A percentile compares a stretch with the other conserved stretches of the same genome.
phyloP scores from a whole-genome alignment of 2,797 vertebrate genomes.

The Pempheris klunzingeri region DNA sequence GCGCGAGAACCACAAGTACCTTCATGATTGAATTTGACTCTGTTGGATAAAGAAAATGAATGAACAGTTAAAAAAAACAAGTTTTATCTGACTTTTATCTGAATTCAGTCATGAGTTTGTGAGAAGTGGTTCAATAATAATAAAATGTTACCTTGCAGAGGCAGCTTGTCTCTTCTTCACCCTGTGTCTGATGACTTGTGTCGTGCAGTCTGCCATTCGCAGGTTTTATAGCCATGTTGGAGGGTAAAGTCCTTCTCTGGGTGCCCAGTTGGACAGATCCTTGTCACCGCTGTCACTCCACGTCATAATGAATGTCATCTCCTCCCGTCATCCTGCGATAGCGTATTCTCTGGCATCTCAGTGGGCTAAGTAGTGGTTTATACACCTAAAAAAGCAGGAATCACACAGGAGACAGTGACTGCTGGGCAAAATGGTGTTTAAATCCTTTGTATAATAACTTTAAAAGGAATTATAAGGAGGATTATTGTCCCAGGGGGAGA shows the following conservation, averaged over 20 bases:
- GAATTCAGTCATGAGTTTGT: too few relatives aligned
- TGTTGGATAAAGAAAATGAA: conserved; percentile 20
- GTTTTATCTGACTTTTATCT: too few relatives aligned
- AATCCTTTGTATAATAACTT: too few relatives aligned
- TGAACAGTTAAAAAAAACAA: neutral
- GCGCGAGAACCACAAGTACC: conserved; percentile 72
- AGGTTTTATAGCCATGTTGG: conserved; percentile 46
- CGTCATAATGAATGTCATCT: conserved; percentile 34
- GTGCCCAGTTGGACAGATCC: conserved; percentile 62
- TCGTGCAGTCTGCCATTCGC: accelerated
- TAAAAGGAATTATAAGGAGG: too few relatives aligned
- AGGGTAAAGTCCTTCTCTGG: conserved; percentile 64
- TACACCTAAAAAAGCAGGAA: too few relatives aligned
- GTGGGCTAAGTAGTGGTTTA: neutral
- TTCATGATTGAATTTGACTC: conserved; percentile 73
- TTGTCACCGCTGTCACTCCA: conserved; percentile 58
- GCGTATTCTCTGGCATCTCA: neutral
- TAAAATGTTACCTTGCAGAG: conserved; percentile 42
- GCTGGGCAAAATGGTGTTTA: neutral
- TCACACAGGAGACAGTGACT: neutral
- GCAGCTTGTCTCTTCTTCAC: conserved; percentile 32
- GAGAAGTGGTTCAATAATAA: neutral
- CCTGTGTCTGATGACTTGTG: conserved; percentile 26
- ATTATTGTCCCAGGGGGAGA: too few relatives aligned
- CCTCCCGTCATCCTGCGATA: neutral